Conservation (phyloP, 2,888 invertebrate species). For the Drosophila imparisetae region DNA sequence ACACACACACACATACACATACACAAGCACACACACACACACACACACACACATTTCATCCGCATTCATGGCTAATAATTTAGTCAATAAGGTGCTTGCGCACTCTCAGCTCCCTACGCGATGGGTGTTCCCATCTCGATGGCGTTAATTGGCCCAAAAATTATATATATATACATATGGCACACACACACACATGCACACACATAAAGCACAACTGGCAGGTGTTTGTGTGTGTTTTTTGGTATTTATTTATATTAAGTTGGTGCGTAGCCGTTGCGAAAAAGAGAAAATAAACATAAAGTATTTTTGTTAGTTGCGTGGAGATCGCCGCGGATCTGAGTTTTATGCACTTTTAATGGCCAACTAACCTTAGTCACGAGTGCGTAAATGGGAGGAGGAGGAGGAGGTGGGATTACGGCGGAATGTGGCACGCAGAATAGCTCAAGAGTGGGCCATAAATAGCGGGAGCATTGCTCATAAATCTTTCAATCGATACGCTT, state of each 20-base stretch:
- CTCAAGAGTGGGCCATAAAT: slow-evolving; percentile 70
- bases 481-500: slow-evolving; percentile 81
- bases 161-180: slow-evolving; percentile 27
- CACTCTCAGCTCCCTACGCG: slow-evolving; percentile 14
- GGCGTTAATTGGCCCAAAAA: slow-evolving; percentile 65
- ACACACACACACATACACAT: neutral
- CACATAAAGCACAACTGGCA: neutral
- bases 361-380: slow-evolving; percentile 7
- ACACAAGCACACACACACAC: neutral
- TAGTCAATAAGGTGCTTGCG: slow-evolving; percentile 10
- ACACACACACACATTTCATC: neutral
- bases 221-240: slow-evolving; percentile 25
- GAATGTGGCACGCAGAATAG: slow-evolving; percentile 56
- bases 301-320: slow-evolving; percentile 27
- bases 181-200: slow-evolving; percentile 13
- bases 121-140: slow-evolving; percentile 57
- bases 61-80: neutral
- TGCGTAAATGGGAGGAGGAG: neutral
- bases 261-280: slow-evolving; percentile 56
- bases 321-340: slow-evolving; percentile 32
- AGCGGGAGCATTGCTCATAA: slow-evolving; percentile 74
- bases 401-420: slow-evolving; percentile 11
- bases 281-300: slow-evolving; percentile 64
- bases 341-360: slow-evolving; percentile 63
- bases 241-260: slow-evolving; percentile 61